phyloP scores from a whole-genome alignment of 2,113 vertebrate species.

The Elaphurus davidianus region DNA sequence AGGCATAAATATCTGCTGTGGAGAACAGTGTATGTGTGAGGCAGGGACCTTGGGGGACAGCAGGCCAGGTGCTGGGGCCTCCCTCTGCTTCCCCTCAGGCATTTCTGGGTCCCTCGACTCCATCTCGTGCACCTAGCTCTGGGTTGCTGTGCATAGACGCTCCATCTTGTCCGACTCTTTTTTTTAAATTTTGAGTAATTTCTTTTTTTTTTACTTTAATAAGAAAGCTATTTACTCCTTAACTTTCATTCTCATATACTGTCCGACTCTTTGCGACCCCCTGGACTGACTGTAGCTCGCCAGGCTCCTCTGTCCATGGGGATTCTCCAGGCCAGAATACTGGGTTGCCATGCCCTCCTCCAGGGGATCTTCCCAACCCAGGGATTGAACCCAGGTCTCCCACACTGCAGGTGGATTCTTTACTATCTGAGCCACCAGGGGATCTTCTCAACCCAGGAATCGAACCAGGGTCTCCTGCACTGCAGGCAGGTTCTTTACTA shows the following conservation, averaged over 20 bases:
- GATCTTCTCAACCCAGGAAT: background rate
- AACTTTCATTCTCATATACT: background rate
- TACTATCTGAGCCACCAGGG: background rate
- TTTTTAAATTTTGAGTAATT: no score
- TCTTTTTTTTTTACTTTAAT: no score
- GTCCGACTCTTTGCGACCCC: background rate
- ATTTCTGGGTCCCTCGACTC: background rate
- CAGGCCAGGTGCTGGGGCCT: background rate
- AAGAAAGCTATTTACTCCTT: no score
- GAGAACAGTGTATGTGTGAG: background rate
- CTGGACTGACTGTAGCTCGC: background rate
- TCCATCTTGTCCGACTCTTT: background rate
- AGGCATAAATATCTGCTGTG: slow-evolving; percentile 29
- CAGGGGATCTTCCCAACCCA: background rate
- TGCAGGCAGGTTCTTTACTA: background rate
- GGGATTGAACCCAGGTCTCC: background rate
- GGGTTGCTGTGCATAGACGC: background rate
- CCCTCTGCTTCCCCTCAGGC: background rate
- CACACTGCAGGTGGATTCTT: background rate
- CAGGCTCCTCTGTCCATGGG: background rate
- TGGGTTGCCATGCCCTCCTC: background rate
- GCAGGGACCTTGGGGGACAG: background rate
- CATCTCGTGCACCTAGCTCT: background rate
- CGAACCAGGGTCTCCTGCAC: background rate
- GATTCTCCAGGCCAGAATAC: background rate